Base-by-base conservation (phyloP, 2,888 invertebrate species). In the Piscicola geometra region DNA sequence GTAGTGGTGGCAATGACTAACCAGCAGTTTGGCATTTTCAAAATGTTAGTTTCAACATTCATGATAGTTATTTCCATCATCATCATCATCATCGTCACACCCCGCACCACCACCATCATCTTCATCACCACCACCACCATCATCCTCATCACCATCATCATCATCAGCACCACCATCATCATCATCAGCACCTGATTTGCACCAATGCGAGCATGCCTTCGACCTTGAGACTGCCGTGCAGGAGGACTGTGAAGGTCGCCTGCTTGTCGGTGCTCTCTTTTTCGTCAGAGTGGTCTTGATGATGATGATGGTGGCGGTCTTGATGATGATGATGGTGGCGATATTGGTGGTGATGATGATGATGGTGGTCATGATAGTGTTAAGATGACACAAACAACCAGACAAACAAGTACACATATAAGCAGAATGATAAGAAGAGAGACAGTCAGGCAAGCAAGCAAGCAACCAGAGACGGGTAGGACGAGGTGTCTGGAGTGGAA, bases 121-220 rank as follows among this genome's bases (percentile, higher is more conserved):
- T n/a, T n/a, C n/a, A n/a, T n/a, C n/a, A n/a, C n/a, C n/a, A n/a
- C n/a, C n/a, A n/a, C n/a, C n/a, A n/a, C n/a, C n/a, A n/a, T n/a
- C n/a, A n/a, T n/a, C n/a, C n/a, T n/a, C n/a, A n/a, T n/a, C n/a
- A n/a, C n/a, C n/a, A n/a, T n/a, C n/a, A n/a, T n/a, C n/a, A n/a
- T n/a, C n/a, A n/a, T n/a, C n/a, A n/a, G n/a, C 64, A 64, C 64
- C 25, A 28, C 9, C 9, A 64, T 28, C 9, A 25, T 64, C 9
- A 9, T 12, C n/a, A 25, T 64, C 64, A 67, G 28, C 15, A 67
- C 73, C 73, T 73, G 28, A 76, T 68, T 75, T 90, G 88, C 67
- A 94, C 93, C 47, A 97, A 85, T 0, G 94, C 96, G 0, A 93
- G 91, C 91, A 94, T 92, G 81, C 92, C 91, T 87, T 95, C 95